Conservation (phyloP, 2,113 vertebrate genomes). For the Coregonus clupeaformis region DNA sequence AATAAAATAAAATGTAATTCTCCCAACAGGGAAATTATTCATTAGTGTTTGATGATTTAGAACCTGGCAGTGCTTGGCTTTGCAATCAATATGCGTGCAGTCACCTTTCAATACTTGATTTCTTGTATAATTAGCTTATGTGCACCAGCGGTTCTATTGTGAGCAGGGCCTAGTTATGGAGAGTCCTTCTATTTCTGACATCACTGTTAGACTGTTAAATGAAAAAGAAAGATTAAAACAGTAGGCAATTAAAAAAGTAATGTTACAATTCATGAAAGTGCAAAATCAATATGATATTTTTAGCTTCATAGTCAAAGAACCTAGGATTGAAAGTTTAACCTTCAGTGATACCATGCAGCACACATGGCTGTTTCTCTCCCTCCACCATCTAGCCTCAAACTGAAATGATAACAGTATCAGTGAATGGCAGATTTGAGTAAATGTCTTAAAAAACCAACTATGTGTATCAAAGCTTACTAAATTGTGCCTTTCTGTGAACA, state of each 20-base stretch:
- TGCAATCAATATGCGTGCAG: constrained; percentile 72
- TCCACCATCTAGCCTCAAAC: background rate
- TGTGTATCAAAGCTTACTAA: constrained; percentile 15
- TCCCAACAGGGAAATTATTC: constrained; percentile 68
- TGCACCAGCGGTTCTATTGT: constrained; percentile 71
- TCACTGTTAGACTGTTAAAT: constrained; percentile 31
- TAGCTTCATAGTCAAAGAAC: too few relatives aligned
- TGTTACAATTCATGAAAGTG: background rate
- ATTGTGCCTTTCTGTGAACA: constrained; percentile 48
- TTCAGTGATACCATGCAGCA: constrained; percentile 4
- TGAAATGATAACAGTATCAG: background rate
- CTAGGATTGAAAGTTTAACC: background rate
- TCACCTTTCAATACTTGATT: constrained; percentile 76
- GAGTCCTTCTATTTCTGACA: constrained; percentile 71
- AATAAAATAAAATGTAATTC: constrained; percentile 39
- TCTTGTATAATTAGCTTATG: constrained; percentile 79
- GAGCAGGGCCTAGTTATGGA: constrained; percentile 73
- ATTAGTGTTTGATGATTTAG: constrained; percentile 74
- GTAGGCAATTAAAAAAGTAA: background rate
- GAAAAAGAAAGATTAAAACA: too few relatives aligned
- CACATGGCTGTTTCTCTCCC: background rate
- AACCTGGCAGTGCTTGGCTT: constrained; percentile 62
- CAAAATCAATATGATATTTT: too few relatives aligned
- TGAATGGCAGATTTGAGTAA: constrained; percentile 16
- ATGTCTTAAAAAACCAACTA: constrained; percentile 13